Conservation (phyloP, 1,140 invertebrate genomes). For the Bombus pascuorum region DNA sequence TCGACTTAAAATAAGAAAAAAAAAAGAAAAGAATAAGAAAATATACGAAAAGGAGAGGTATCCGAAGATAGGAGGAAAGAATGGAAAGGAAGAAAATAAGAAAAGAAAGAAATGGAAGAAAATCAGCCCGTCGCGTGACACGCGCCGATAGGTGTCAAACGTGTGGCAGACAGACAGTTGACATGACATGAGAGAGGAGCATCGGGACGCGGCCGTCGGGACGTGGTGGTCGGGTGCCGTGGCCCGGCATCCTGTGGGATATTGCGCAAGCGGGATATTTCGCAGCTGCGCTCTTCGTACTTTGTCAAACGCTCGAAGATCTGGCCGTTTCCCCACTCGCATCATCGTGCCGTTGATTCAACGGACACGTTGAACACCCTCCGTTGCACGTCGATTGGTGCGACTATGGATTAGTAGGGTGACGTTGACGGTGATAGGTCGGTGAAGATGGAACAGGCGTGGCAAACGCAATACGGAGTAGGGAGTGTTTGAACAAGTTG, state of each 20-base stretch:
- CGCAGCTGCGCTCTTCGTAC: conserved; percentile 56
- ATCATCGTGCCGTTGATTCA: conserved; percentile 33
- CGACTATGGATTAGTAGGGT: background rate
- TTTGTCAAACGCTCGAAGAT: background rate
- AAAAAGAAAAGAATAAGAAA: no score
- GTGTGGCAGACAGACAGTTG: conserved; percentile 74
- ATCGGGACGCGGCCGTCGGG: conserved; percentile 55
- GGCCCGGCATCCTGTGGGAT: conserved; percentile 45
- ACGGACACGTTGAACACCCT: background rate
- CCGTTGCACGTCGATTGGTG: background rate
- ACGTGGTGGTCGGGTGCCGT: conserved; percentile 39
- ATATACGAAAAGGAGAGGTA: no score
- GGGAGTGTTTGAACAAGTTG: conserved; percentile 82
- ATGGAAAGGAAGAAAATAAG: no score
- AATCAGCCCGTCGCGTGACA: conserved; percentile 31
- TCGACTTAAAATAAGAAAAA: background rate
- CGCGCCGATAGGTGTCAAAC: conserved; percentile 70
- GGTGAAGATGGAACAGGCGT: conserved; percentile 28
- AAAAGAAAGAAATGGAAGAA: background rate
- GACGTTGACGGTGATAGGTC: background rate
- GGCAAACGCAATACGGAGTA: conserved; percentile 39
- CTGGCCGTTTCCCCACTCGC: background rate
- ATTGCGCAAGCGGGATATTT: conserved; percentile 55
- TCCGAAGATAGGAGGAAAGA: no score
- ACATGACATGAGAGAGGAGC: conserved; percentile 75